These are phyloP conservation scores for Reticulitermes speratus DNA, from an alignment of 1,140 invertebrate species.

Conservation along the genomic window DNA sequence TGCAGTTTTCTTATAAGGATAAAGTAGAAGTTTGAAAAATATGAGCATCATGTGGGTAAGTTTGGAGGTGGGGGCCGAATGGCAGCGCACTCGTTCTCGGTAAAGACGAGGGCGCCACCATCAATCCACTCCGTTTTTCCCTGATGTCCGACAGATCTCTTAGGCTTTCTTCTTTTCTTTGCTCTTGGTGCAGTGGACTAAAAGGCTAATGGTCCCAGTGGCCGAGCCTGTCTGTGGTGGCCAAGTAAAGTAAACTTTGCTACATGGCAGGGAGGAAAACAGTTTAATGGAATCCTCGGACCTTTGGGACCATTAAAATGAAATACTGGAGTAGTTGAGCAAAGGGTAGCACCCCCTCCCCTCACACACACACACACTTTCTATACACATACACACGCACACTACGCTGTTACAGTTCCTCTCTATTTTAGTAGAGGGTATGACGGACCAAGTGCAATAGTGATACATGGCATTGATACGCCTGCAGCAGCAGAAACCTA, in stretches of 20 bases:
- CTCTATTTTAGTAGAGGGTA: neutral
- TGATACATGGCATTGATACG: neutral
- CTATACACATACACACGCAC: neutral
- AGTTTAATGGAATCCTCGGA: conserved; percentile 50
- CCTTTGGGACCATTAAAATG: conserved; percentile 51
- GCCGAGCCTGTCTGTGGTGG: conserved; percentile 37
- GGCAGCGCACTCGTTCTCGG: neutral
- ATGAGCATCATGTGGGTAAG: neutral
- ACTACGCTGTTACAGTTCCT: neutral
- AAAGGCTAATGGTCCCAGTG: conserved; percentile 48
- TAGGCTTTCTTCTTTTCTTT: neutral
- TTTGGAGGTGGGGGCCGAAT: too few species aligned
- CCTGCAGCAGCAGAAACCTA: too few species aligned
- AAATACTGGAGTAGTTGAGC: conserved; percentile 44
- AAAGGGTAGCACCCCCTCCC: neutral
- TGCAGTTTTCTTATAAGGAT: too few species aligned
- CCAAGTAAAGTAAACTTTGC: conserved; percentile 36
- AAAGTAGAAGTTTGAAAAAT: neutral
- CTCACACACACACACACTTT: neutral
- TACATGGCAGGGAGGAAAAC: conserved; percentile 41
- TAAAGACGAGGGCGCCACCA: conserved; percentile 33
- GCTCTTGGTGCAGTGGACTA: conserved; percentile 24
- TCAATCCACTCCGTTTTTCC: conserved; percentile 46
- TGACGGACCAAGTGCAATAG: neutral
- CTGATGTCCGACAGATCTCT: conserved; percentile 28